Conservation (phyloP, 2,888 invertebrate genomes). For the Lordiphosa fenestrarum region DNA sequence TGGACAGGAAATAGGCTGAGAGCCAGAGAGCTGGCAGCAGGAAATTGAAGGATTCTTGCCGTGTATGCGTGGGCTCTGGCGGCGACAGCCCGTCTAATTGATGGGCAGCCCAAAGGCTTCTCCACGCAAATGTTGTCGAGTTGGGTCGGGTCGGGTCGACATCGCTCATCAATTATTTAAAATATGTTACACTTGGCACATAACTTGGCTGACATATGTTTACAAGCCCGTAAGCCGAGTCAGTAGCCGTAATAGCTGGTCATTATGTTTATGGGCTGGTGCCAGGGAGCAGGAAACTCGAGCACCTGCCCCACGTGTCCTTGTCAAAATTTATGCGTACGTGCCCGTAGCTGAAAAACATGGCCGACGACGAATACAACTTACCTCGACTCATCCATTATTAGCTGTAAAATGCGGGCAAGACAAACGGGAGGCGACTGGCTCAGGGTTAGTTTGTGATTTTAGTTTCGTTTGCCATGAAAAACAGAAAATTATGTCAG, state of each 20-base stretch:
- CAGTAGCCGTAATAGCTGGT: conserved; percentile 61
- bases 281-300: conserved; percentile 10
- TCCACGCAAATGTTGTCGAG: conserved; percentile 53
- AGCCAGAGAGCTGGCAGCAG: conserved; percentile 38
- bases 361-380: conserved; percentile 45
- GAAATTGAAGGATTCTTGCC: conserved; percentile 66
- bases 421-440: conserved; percentile 16
- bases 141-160: conserved; percentile 18
- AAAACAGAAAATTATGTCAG: conserved; percentile 1
- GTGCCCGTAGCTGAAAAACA: conserved; percentile 50
- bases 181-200: conserved; percentile 70
- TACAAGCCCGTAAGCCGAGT: conserved; percentile 39
- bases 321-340: conserved; percentile 65
- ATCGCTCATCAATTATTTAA: conserved; percentile 64
- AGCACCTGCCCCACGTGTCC: conserved; percentile 35
- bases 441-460: conserved; percentile 12
- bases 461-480: conserved; percentile 9
- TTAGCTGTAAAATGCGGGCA: conserved; percentile 64
- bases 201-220: conserved; percentile 56
- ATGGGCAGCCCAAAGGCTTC: conserved; percentile 56
- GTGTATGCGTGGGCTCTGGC: conserved; percentile 39
- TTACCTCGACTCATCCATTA: conserved; percentile 66
- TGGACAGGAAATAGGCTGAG: neutral
- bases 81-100: conserved; percentile 50
- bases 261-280: conserved; percentile 61